These are phyloP conservation scores for Adela reaumurella DNA, from an alignment of 2,888 invertebrate genomes.

Conservation along the genomic window DNA sequence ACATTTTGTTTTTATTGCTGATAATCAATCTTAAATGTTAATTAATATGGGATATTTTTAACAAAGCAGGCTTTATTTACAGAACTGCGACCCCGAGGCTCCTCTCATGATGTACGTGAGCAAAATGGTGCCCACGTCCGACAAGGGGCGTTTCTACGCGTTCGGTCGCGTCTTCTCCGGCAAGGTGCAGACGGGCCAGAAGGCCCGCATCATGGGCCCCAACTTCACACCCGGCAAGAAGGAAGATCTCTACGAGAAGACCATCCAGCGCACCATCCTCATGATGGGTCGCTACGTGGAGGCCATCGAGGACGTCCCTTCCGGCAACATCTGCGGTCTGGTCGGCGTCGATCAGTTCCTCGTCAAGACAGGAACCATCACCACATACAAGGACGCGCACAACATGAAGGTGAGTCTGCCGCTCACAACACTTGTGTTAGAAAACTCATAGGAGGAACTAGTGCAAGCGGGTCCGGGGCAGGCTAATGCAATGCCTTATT, in stretches of 20 bases:
- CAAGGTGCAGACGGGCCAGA: slow-evolving; percentile 84
- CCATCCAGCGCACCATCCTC: slow-evolving; percentile 98
- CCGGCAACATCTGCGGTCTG: slow-evolving; percentile 98
- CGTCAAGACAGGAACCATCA: slow-evolving; percentile 98
- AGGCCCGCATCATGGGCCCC: slow-evolving; percentile 98
- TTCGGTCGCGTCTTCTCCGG: slow-evolving; percentile 99
- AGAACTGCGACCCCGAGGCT: slow-evolving; percentile 93
- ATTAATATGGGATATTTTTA: too few species aligned
- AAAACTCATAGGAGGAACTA: too few species aligned
- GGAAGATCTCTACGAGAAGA: slow-evolving; percentile 98
- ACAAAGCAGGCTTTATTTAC: too few species aligned
- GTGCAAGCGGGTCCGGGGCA: too few species aligned
- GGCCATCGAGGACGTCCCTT: slow-evolving; percentile 99
- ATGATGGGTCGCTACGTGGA: slow-evolving; percentile 99
- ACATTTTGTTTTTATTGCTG: too few species aligned
- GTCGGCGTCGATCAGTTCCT: slow-evolving; percentile 99
- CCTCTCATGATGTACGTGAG: slow-evolving; percentile 99
- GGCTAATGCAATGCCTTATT: too few species aligned
- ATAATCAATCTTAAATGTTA: too few species aligned
- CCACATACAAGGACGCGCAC: slow-evolving; percentile 98
- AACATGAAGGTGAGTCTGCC: slow-evolving; percentile 88
- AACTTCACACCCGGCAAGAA: slow-evolving; percentile 98
- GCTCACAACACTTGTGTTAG: too few species aligned
- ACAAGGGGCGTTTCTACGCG: slow-evolving; percentile 99
- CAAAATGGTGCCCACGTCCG: slow-evolving; percentile 99